phyloP scores from a whole-genome alignment of 2,797 vertebrate genomes.

The Eulemur albifrons region DNA sequence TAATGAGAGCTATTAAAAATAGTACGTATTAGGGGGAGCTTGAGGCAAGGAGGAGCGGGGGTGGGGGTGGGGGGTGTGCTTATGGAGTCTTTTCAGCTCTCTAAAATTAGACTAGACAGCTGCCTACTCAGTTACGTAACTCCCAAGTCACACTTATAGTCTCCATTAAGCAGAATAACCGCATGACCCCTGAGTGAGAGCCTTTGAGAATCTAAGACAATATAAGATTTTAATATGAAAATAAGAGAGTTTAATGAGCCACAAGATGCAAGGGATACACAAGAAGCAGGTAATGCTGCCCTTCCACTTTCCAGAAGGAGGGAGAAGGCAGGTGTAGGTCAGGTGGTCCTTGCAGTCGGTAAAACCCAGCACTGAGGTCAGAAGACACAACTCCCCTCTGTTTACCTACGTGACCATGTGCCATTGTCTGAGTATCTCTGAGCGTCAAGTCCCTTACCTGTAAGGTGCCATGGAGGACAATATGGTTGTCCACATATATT shows the following conservation, averaged over 20 bases:
- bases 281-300: background rate
- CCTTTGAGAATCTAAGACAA: background rate
- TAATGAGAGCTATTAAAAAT: constrained; percentile 57
- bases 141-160: background rate
- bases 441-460: background rate
- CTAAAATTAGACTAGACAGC: constrained; percentile 65
- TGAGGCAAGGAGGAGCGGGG: background rate
- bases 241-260: background rate
- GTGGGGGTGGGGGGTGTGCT: background rate
- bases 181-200: background rate
- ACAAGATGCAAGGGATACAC: background rate
- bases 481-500: background rate
- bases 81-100: constrained; percentile 5
- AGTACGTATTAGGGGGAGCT: constrained; percentile 20
- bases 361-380: background rate
- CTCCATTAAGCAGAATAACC: background rate
- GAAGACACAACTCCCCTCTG: background rate
- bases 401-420: background rate
- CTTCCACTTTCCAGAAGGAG: background rate
- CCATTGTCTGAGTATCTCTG: background rate
- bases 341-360: background rate
- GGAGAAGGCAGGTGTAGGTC: background rate
- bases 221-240: background rate
- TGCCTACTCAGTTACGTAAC: constrained; percentile 55
- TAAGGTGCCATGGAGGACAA: background rate